Evolutionary conservation across 2,113 vertebrate species (phyloP).

Genomic region (Salvator merianae): DNA sequence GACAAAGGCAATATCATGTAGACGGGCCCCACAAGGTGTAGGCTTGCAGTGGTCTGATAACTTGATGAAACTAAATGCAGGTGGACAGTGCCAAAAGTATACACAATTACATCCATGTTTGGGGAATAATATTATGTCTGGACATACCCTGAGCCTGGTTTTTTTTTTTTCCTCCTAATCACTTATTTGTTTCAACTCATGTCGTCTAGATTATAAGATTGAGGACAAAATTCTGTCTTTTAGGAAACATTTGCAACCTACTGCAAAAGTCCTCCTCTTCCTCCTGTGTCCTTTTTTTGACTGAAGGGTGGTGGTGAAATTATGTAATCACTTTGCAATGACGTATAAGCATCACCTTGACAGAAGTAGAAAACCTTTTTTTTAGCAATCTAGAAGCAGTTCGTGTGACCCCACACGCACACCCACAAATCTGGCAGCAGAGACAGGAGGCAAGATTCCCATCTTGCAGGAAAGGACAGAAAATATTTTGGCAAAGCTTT

Average conservation of each 20-base stretch:
- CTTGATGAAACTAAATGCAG: too few species aligned
- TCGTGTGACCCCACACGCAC: conserved; percentile 5
- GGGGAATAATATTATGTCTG: too few species aligned
- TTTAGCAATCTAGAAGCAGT: conserved; percentile 19
- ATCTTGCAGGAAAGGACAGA: not conserved
- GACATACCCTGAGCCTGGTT: not conserved
- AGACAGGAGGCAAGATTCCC: not conserved
- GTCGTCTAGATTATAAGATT: not conserved
- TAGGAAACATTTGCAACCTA: not conserved
- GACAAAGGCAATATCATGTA: too few species aligned
- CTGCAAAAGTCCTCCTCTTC: not conserved
- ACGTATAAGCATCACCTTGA: not conserved
- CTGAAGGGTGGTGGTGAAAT: not conserved
- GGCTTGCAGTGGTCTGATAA: too few species aligned
- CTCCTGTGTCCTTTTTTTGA: not conserved
- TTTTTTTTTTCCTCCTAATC: not conserved
- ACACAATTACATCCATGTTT: too few species aligned
- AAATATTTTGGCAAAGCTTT: accelerated
- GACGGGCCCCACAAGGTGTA: too few species aligned
- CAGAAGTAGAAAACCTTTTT: not conserved
- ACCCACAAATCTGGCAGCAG: not conserved
- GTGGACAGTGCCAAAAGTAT: too few species aligned
- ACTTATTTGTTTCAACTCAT: not conserved
- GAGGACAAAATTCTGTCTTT: not conserved
- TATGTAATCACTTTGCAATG: not conserved